Base-by-base conservation (phyloP, 2,888 invertebrate species). In the Lapara coniferarum region DNA sequence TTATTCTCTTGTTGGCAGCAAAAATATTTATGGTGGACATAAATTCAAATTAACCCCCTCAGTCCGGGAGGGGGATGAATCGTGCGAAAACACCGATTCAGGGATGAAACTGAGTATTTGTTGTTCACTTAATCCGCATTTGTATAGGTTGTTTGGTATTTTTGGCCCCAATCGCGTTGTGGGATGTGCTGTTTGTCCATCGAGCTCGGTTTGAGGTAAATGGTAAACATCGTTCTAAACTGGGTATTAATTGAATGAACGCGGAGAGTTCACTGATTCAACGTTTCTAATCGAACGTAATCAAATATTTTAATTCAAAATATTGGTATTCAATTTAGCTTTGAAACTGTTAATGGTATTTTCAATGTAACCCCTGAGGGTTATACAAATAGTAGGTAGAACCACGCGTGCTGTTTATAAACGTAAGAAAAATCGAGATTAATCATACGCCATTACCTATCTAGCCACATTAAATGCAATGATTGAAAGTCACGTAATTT, bases 31-130 rank as follows among this genome's bases (percentile, higher is more conserved):
- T 84, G 76, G 77, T 78, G 44, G 67, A 74, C 81, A 85, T 86
- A 86, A 86, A 86, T 86, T 85, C 83, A 84, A 85, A 85, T 85
- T 84, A 85, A 77, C 76, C 75, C 76, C 79, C 80, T 78, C 79
- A 79, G 77, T 78, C 76, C 75, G 80, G 74, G 74, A 76, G 74
- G 74, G 74, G 77, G 72, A 75, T 5, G 53, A 55, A 55, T 19
- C 44, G 44, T 59, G 59, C 76, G 80, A 83, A 79, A 80, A 78
- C 77, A 78, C 74, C 74, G 77, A 80, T 79, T 75, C 68, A 56
- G 66, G 72, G 73, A 73, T 72, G 73, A 69, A 72, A 72, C 73
- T 68, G 71, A 72, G 72, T 76, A 73, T 80, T 76, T 74, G 77
- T 72, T 77, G 75, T 74, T 75, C 74, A 75, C 74, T 78, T 77